Evolutionary conservation across 1,140 invertebrate genomes (phyloP).

Genomic region (Eueides isabella): DNA sequence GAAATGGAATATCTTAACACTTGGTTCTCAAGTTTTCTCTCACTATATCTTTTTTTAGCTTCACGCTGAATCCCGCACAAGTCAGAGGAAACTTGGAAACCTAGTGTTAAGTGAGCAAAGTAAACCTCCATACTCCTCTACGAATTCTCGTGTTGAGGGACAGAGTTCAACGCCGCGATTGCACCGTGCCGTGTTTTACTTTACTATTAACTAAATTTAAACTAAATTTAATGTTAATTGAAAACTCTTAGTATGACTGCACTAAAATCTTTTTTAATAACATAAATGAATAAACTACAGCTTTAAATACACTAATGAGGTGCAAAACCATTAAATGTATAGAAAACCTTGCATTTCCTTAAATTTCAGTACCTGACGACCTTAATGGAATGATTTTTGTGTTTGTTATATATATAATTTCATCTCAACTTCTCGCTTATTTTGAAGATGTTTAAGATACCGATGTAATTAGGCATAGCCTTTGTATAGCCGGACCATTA

Average conservation of each 20-base stretch:
- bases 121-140: too few species aligned
- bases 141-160: too few species aligned
- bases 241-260: neutral
- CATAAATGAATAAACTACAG: neutral
- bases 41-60: too few species aligned
- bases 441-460: neutral
- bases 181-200: too few species aligned
- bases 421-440: neutral
- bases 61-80: too few species aligned
- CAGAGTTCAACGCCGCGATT: too few species aligned
- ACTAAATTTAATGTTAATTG: neutral
- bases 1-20: too few species aligned
- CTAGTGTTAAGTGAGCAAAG: too few species aligned
- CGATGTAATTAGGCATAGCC: neutral
- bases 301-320: conserved; percentile 10
- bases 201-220: too few species aligned
- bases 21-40: too few species aligned
- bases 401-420: neutral
- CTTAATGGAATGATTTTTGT: neutral
- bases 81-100: too few species aligned
- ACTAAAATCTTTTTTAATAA: neutral
- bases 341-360: neutral
- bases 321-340: neutral
- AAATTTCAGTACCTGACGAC: neutral
- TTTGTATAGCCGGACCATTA: conserved; percentile 9